Conservation (phyloP, 2,113 vertebrate species). For the Sterna hirundo region DNA sequence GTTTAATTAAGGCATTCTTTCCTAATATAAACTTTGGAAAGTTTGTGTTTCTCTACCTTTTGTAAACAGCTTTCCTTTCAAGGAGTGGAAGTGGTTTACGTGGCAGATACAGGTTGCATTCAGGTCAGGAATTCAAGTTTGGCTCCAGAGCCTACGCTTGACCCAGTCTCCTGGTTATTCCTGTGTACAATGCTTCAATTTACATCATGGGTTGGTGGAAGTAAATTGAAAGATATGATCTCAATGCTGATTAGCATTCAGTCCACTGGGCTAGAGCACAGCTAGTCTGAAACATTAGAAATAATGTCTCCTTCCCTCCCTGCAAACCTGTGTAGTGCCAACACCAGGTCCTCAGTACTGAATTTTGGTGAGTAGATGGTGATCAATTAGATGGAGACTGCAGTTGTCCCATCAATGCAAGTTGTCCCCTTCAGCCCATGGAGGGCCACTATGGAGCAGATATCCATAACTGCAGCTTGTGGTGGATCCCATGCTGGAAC, state of each 20-base stretch:
- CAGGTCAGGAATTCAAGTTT: not conserved
- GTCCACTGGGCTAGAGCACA: not conserved
- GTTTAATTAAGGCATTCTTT: not conserved
- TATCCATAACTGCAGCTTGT: accelerated
- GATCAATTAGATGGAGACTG: not conserved
- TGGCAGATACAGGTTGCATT: not conserved
- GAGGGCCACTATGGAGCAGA: not conserved
- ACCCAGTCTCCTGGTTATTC: not conserved
- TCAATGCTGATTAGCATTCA: not conserved
- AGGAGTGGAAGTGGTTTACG: not conserved
- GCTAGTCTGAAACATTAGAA: not conserved
- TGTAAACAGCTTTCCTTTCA: not conserved
- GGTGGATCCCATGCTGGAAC: not conserved
- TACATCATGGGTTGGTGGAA: not conserved
- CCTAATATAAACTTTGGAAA: not conserved
- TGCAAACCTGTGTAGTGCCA: not conserved
- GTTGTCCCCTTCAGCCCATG: not conserved
- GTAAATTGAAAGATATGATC: not conserved
- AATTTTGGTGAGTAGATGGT: not conserved
- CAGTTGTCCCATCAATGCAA: accelerated
- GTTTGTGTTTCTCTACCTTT: not conserved
- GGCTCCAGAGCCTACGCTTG: not conserved
- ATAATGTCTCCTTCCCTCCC: not conserved
- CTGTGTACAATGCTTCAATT: not conserved
- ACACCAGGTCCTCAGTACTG: not conserved